Evolutionary conservation across 2,797 vertebrate species (phyloP), one percentile per base, ranked within the genome.

Genomic region (Propithecus deckenii): DNA sequence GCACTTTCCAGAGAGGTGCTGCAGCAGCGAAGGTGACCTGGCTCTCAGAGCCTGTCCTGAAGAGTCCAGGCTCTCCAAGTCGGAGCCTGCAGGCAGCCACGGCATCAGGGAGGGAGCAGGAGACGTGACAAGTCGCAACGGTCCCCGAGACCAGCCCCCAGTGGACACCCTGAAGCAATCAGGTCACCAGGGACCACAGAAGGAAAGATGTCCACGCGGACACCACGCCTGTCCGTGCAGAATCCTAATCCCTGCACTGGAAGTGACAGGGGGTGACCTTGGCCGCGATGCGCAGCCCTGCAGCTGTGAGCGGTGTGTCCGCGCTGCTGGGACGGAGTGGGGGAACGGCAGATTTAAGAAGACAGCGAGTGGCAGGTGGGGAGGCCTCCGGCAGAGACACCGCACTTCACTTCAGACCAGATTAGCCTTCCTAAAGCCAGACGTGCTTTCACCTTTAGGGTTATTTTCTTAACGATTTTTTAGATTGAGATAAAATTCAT

Each of bases 251-350:
- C 63, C 55, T 41, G 20, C 0, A 20, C 46, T 38, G 6, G 1
- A 25, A 35, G 79, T 3, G 63, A n/a, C 15, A 3, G 91, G 10
- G 12, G 1, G 5, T 2, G 7, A 57, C 80, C 22, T 74, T 0
- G 7, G 15, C 71, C 25, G 0, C 4, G 59, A 38, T 0, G 3
- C 17, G 18, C 41, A 11, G 59, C 32, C 5, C 17, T 0, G 0
- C 6, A 32, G 35, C 65, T 3, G 0, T 3, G 4, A 20, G 63
- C 18, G 15, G 61, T 38, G 0, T 17, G 4, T 3, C 7, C 30
- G 0, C 11, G 5, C 25, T 3, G 63, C 0, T 2, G 1, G 50
- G 86, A 57, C 63, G 7, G 41, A 3, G 23, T 6, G 1, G 18
- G 30, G 43, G 11, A 14, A 52, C 6, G 4, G 17, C n/a, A 14